Conservation (phyloP, 2,888 invertebrate genomes). For the Protula sp. region DNA sequence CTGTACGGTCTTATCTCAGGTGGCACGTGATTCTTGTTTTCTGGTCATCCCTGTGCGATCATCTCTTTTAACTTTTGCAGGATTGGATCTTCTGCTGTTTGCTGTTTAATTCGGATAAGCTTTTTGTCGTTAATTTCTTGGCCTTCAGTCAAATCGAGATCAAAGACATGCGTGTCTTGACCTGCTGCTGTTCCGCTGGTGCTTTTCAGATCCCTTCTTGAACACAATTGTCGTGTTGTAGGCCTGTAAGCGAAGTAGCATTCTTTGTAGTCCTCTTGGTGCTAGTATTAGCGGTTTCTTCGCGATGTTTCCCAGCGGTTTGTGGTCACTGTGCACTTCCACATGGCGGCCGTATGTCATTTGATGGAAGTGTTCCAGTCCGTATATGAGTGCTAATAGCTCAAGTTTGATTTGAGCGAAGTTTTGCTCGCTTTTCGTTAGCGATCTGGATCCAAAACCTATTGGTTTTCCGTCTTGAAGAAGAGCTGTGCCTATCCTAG, state of each 20-base stretch:
- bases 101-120: not conserved
- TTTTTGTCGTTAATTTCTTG: not conserved
- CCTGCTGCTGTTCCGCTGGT: not conserved
- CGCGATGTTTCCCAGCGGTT: not conserved
- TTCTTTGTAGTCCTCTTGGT: not conserved
- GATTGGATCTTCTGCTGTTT: not conserved
- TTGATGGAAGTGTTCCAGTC: not conserved
- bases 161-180: not conserved
- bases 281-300: not conserved
- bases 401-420: slow-evolving; percentile 4
- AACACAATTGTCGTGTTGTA: not conserved
- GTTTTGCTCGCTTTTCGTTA: not conserved
- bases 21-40: not conserved
- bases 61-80: not conserved
- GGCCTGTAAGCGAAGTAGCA: not conserved
- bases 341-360: not conserved
- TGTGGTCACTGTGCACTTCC: not conserved
- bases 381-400: not conserved
- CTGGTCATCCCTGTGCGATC: slow-evolving; percentile 8
- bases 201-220: not conserved
- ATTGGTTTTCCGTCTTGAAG: not conserved
- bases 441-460: not conserved
- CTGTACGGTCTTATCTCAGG: not conserved
- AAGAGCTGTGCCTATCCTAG: not conserved
- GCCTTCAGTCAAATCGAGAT: not conserved